Conservation (phyloP, 2,888 invertebrate species). For the Melanostoma mellinum region DNA sequence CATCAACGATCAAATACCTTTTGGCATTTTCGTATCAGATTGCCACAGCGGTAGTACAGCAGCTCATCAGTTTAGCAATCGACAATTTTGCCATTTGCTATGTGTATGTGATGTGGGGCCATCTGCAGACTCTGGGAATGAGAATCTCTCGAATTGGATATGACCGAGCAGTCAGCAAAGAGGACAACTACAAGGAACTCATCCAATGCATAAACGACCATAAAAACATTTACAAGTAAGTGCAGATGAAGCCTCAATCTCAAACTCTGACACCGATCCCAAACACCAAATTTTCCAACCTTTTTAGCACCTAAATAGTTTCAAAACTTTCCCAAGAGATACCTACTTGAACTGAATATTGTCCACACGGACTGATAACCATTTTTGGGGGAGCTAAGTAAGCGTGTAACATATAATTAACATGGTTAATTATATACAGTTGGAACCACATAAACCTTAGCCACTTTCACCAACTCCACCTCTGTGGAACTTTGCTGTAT, state of each 20-base stretch:
- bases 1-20: conserved; percentile 53
- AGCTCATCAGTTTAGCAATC: conserved; percentile 65
- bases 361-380: conserved; percentile 27
- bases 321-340: not conserved
- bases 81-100: conserved; percentile 74
- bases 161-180: not conserved
- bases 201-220: conserved; percentile 74
- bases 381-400: conserved; percentile 59
- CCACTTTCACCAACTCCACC: conserved; percentile 46
- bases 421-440: conserved; percentile 68
- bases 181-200: conserved; percentile 73
- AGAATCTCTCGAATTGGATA: conserved; percentile 74
- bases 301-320: no score
- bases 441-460: conserved; percentile 63
- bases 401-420: conserved; percentile 70
- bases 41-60: conserved; percentile 25
- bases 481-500: conserved; percentile 23
- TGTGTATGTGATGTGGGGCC: conserved; percentile 71
- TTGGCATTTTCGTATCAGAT: conserved; percentile 63
- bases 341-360: conserved; percentile 19
- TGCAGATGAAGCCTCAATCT: not conserved
- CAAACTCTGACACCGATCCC: no score
- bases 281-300: not conserved
- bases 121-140: conserved; percentile 68
- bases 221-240: conserved; percentile 73